Evolutionary conservation across 2,113 vertebrate genomes (phyloP).

Genomic region (Austrofundulus limnaeus): DNA sequence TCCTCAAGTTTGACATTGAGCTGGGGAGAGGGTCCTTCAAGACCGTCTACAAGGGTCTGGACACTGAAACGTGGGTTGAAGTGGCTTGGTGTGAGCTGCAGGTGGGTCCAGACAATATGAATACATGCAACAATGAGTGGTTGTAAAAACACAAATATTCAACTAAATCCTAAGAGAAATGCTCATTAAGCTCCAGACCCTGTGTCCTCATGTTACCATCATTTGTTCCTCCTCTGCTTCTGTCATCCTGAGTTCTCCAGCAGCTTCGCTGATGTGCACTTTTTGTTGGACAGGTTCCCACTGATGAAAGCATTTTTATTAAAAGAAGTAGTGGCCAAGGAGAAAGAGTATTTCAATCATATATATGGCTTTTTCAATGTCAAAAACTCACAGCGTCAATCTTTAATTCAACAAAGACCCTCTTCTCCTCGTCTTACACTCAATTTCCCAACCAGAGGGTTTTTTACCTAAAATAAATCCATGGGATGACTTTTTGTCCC

Average conservation of each 20-base stretch:
- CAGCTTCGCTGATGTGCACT: background rate
- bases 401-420: too few relatives aligned
- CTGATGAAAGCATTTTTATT: background rate
- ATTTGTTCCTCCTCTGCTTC: background rate
- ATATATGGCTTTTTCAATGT: background rate
- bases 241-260: background rate
- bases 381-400: background rate
- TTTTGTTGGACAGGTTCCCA: background rate
- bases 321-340: background rate
- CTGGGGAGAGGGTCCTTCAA: slow-evolving; percentile 97
- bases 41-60: slow-evolving; percentile 97
- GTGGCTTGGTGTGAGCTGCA: slow-evolving; percentile 99
- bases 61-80: slow-evolving; percentile 98
- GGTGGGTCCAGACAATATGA: slow-evolving; percentile 78
- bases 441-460: too few relatives aligned
- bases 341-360: background rate
- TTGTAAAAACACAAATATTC: too few relatives aligned
- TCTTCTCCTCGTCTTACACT: background rate
- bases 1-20: slow-evolving; percentile 99
- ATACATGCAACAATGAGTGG: too few relatives aligned
- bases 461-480: background rate
- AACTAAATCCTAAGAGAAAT: too few relatives aligned
- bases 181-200: too few relatives aligned
- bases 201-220: too few relatives aligned
- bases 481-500: background rate